Evolutionary conservation across 2,113 vertebrate genomes (phyloP).

Genomic region (Coturnix japonica): DNA sequence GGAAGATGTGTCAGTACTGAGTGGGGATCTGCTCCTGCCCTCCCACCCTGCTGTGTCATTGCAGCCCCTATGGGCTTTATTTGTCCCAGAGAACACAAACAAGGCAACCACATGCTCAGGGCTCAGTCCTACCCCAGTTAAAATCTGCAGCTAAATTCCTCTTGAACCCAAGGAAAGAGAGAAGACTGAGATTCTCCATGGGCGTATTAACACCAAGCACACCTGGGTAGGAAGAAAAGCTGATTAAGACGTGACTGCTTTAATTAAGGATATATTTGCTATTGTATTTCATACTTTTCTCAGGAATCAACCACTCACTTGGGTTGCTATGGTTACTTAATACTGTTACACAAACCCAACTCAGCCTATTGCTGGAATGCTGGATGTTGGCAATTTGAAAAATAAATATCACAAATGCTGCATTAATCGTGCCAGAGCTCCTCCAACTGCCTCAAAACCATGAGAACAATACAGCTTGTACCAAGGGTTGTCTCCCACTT

Average conservation of each 20-base stretch:
- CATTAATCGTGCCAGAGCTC: neutral
- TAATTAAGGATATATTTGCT: neutral
- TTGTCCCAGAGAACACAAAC: neutral
- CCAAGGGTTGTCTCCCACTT: neutral
- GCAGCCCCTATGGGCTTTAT: neutral
- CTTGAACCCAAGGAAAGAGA: neutral
- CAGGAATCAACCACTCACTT: neutral
- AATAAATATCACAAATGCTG: neutral
- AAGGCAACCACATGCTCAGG: neutral
- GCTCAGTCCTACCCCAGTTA: rapidly evolving
- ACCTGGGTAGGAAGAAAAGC: neutral
- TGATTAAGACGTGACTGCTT: neutral
- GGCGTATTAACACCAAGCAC: neutral
- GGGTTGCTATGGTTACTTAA: neutral
- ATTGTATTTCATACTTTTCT: neutral
- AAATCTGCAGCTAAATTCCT: neutral
- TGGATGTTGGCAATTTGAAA: neutral
- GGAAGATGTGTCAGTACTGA: neutral
- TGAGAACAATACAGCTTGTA: neutral
- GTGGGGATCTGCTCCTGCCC: neutral
- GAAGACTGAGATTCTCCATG: neutral
- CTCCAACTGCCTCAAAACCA: neutral
- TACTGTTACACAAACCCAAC: neutral
- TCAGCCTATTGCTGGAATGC: neutral
- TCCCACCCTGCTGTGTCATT: neutral